These are phyloP conservation scores for Cephus nigrinus DNA, from an alignment of 2,888 invertebrate genomes.

Conservation along the genomic window DNA sequence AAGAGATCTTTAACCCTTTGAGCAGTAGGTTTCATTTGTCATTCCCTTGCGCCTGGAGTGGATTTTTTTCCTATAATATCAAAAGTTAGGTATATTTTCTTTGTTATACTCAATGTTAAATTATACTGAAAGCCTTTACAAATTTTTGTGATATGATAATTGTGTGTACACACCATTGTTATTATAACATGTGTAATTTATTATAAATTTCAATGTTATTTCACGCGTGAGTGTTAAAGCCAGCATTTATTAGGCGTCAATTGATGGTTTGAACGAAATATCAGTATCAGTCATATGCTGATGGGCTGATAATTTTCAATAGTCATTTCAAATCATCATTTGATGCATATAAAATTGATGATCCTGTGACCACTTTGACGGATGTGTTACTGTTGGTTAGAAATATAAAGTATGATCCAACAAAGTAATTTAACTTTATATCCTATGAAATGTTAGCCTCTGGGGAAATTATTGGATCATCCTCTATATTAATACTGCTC, in stretches of 20 bases:
- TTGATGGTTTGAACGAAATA: neutral
- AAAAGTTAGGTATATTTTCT: neutral
- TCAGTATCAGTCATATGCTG: neutral
- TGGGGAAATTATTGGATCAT: neutral
- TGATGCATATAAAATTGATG: neutral
- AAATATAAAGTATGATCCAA: neutral
- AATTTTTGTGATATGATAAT: neutral
- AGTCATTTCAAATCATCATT: neutral
- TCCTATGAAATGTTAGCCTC: neutral
- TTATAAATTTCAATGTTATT: neutral
- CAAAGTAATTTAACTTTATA: neutral
- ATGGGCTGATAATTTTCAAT: neutral
- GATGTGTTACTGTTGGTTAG: neutral
- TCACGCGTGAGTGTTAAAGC: neutral
- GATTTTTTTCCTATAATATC: neutral
- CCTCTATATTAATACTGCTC: neutral
- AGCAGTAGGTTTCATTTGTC: neutral
- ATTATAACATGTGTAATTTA: neutral
- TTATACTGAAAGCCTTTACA: neutral
- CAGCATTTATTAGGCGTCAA: neutral
- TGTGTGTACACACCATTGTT: neutral
- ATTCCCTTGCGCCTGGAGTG: neutral
- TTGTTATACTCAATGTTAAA: neutral
- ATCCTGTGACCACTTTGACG: neutral
- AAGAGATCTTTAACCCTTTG: neutral